phyloP scores from a whole-genome alignment of 2,113 vertebrate species.

The Arizona elegans region DNA sequence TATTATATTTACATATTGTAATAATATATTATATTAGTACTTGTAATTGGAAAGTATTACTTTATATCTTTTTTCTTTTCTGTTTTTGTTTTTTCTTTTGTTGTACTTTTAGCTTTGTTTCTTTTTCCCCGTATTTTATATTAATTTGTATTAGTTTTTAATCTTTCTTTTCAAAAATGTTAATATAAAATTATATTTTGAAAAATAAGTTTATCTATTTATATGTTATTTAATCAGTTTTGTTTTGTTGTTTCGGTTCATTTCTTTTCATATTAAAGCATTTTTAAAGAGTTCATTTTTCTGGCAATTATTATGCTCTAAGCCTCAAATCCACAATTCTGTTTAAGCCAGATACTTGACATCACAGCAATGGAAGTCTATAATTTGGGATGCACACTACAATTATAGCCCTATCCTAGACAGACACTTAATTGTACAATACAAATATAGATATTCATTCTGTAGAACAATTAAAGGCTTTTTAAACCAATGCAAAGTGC shows the following conservation, averaged over 20 bases:
- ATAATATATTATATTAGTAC: not conserved
- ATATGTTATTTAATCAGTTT: not conserved
- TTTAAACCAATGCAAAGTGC: not conserved
- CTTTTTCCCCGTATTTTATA: not conserved
- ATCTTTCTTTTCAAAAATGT: not conserved
- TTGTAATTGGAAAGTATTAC: not conserved
- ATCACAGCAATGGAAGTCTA: not conserved
- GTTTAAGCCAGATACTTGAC: not conserved
- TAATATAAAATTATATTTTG: not conserved
- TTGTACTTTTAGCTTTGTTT: not conserved
- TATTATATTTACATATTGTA: not conserved
- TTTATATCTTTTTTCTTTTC: not conserved
- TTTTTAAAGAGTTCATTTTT: not conserved
- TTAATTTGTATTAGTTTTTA: not conserved
- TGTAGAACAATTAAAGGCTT: constrained; percentile 24
- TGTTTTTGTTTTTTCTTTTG: not conserved
- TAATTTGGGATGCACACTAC: constrained; percentile 22
- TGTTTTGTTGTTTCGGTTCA: not conserved
- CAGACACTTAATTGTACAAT: constrained; percentile 4
- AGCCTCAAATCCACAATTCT: constrained; percentile 39
- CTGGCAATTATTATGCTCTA: constrained; percentile 2
- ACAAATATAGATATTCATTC: not conserved
- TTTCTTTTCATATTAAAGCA: not conserved
- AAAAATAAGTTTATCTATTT: not conserved
- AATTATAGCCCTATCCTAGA: not conserved